A percentile compares a stretch with the other conserved stretches of the same genome.
phyloP scores from a whole-genome alignment of 2,113 vertebrate species.

The Solea senegalensis region DNA sequence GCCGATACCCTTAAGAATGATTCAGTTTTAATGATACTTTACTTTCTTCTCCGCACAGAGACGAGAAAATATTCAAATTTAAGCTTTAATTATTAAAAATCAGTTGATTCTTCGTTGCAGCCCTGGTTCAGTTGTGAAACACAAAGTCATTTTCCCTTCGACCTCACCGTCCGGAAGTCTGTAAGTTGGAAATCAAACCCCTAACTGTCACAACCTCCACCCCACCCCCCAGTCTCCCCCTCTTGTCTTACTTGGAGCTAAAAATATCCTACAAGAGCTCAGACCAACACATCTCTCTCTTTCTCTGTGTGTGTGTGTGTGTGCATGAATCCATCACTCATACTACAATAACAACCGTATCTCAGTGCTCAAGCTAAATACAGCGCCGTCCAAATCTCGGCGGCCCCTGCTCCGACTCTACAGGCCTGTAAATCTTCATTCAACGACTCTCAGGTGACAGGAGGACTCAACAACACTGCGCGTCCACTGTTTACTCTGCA shows the following conservation, averaged over 20 bases:
- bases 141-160: background rate
- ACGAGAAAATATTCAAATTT: too few species aligned
- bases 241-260: constrained; percentile 41
- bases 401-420: constrained; percentile 51
- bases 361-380: constrained; percentile 62
- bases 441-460: constrained; percentile 35
- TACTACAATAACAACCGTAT: constrained; percentile 60
- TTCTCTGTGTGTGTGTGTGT: too few species aligned
- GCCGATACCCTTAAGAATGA: too few species aligned
- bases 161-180: constrained; percentile 20
- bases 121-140: too few species aligned
- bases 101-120: too few species aligned
- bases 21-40: too few species aligned
- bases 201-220: constrained; percentile 28
- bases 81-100: too few species aligned
- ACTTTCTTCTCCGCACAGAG: too few species aligned
- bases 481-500: constrained; percentile 1
- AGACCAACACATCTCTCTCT: constrained; percentile 37
- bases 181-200: constrained; percentile 24
- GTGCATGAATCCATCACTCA: constrained; percentile 34
- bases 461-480: background rate
- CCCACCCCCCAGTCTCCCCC: background rate
- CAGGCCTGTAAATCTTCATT: constrained; percentile 33
- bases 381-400: constrained; percentile 59
- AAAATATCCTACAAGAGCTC: constrained; percentile 65